phyloP scores from a whole-genome alignment of 2,888 invertebrate species.

The Lymantria monacha region DNA sequence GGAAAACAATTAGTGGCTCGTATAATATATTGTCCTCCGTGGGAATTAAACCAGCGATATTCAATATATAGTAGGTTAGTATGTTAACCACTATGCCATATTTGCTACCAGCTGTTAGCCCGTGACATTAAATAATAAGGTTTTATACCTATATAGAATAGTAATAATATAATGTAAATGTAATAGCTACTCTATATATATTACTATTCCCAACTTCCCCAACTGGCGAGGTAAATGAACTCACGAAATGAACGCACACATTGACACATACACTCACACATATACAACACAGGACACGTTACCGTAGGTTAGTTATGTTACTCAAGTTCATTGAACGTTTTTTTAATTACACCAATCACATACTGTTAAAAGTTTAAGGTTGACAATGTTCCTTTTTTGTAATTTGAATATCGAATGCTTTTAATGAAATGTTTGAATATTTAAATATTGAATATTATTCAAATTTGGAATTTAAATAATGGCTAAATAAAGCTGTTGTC shows the following conservation, averaged over 20 bases:
- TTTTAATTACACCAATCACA: slow-evolving; percentile 38
- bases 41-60: no score
- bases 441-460: background rate
- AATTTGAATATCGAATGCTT: background rate
- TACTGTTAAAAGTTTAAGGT: slow-evolving; percentile 29
- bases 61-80: no score
- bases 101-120: no score
- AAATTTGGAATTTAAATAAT: background rate
- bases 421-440: background rate
- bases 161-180: no score
- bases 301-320: slow-evolving; percentile 66
- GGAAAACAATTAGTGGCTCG: no score
- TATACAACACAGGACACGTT: slow-evolving; percentile 56
- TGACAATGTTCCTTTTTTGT: slow-evolving; percentile 15
- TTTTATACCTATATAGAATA: no score
- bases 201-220: slow-evolving; percentile 72
- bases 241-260: slow-evolving; percentile 76
- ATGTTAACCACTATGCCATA: no score
- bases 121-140: no score
- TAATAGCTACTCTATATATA: slow-evolving; percentile 40
- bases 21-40: no score
- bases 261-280: slow-evolving; percentile 33
- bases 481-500: background rate
- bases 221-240: slow-evolving; percentile 79
- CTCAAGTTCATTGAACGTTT: slow-evolving; percentile 53